Evolutionary conservation across 1,140 invertebrate species (phyloP).

Genomic region (Cotesia vestalis): DNA sequence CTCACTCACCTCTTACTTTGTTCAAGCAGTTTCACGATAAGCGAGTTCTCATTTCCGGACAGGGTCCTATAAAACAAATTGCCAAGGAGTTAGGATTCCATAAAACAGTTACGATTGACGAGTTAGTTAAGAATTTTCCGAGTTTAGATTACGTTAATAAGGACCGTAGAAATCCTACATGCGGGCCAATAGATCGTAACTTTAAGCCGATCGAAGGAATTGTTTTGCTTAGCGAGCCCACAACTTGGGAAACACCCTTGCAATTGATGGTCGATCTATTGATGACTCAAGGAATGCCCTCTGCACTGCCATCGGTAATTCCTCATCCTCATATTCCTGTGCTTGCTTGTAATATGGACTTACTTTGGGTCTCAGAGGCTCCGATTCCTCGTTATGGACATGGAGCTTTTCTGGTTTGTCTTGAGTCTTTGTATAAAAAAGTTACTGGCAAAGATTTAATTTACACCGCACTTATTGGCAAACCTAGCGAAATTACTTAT

Average conservation of each 20-base stretch:
- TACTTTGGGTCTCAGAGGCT: slow-evolving; percentile 76
- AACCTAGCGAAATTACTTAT: slow-evolving; percentile 76
- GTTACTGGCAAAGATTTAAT: slow-evolving; percentile 71
- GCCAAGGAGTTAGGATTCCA: slow-evolving; percentile 75
- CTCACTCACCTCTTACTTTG: slow-evolving; percentile 75
- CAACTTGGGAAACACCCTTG: slow-evolving; percentile 71
- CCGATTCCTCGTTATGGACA: slow-evolving; percentile 74
- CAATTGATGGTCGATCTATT: slow-evolving; percentile 77
- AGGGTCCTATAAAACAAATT: slow-evolving; percentile 74
- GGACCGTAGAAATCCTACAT: slow-evolving; percentile 66
- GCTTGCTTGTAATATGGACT: slow-evolving; percentile 76
- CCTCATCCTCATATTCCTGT: slow-evolving; percentile 74
- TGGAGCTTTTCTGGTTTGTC: slow-evolving; percentile 74
- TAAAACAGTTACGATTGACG: slow-evolving; percentile 72
- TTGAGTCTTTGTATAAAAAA: slow-evolving; percentile 75
- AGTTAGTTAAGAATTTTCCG: slow-evolving; percentile 72
- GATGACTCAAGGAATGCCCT: slow-evolving; percentile 71
- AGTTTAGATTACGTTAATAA: slow-evolving; percentile 77
- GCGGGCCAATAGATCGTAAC: slow-evolving; percentile 66
- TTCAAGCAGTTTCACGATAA: slow-evolving; percentile 75
- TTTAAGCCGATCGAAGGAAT: slow-evolving; percentile 69
- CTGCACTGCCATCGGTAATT: slow-evolving; percentile 54
- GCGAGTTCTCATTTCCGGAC: slow-evolving; percentile 75
- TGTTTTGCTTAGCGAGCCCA: slow-evolving; percentile 73
- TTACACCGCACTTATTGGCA: slow-evolving; percentile 73